Conservation (phyloP, 2,888 invertebrate species). For the Therioaphis trifolii region DNA sequence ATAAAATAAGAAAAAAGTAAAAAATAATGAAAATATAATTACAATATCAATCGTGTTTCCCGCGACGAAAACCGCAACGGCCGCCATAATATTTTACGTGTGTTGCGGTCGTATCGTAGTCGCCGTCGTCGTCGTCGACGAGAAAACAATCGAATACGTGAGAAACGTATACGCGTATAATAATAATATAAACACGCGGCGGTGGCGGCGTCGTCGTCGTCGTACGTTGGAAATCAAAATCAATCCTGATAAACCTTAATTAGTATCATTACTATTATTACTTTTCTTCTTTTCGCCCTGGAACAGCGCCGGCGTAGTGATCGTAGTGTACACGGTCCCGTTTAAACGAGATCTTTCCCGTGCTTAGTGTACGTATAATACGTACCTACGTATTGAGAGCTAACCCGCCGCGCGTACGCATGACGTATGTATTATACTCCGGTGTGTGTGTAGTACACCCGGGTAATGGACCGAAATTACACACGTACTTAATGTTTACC, state of each 20-base stretch:
- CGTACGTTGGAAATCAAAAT: background rate
- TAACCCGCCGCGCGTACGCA: background rate
- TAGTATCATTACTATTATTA: slow-evolving; percentile 5
- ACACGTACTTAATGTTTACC: slow-evolving; percentile 57
- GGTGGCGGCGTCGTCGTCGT: background rate
- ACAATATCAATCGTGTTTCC: slow-evolving; percentile 15
- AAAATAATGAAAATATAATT: slow-evolving; percentile 34
- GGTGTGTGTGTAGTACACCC: background rate
- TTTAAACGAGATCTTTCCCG: slow-evolving; percentile 26
- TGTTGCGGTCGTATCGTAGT: slow-evolving; percentile 27
- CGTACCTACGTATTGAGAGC: background rate
- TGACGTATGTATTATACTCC: too few relatives aligned
- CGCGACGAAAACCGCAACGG: slow-evolving; percentile 58
- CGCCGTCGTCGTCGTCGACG: background rate
- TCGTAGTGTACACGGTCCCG: background rate
- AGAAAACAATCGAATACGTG: slow-evolving; percentile 44
- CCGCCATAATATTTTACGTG: slow-evolving; percentile 42
- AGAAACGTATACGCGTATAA: background rate
- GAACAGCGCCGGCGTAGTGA: too few relatives aligned
- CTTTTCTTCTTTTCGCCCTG: background rate
- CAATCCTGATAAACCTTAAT: slow-evolving; percentile 45
- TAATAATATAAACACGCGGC: background rate
- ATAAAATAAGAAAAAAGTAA: background rate
- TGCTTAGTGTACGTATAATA: background rate
- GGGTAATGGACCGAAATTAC: slow-evolving; percentile 62